Evolutionary conservation across 2,888 invertebrate genomes (phyloP), one percentile per base, ranked within the genome.

Genomic region (Toxonevra muliebris): DNA sequence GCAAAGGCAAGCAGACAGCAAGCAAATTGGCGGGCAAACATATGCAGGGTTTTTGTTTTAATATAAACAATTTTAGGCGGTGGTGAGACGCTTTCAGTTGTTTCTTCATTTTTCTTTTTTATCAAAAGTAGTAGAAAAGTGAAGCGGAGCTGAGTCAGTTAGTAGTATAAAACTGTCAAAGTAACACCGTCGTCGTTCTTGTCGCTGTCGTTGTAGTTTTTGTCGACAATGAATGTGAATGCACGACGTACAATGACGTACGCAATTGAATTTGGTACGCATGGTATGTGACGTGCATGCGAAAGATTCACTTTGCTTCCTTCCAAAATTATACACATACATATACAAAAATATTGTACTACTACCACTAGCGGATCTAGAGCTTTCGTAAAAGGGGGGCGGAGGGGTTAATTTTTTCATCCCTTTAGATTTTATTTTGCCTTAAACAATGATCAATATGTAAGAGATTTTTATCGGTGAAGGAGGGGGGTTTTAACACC

Each of bases 221-320:
- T 30, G 9, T 13, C 61, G 15, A 40, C 61, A 3, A 13, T 45
- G n/a, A 10, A 9, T 30, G 19, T 13, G 13, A 19, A 19, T 30
- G 12, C 13, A 42, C 53, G 41, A 19, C 2, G 50, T 20, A 61
- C 52, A 41, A 53, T 17, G 54, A 60, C 19, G 60, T 45, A 42
- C 55, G 55, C 57, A 57, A 66, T 61, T 66, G 48, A 66, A 61
- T 66, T 66, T 66, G 41, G 57, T 40, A 61, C 42, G 57, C 57
- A 55, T 52, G 50, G 50, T 57, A 61, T 52, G 61, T 50, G 55
- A 61, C 48, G 19, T 53, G 19, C 53, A n/a, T 17, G 53, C n/a
- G 17, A 15, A 48, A 48, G 48, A 48, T 12, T 48, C 53, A 53
- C 4, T 53, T 53, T 53, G 11, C 11, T 17, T 53, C 11, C 48